Percentiles rank a stretch among this genome's conserved stretches.
Evolutionary conservation across 2,113 vertebrate genomes (phyloP).

Genomic region (Genyomyrus donnyi): DNA sequence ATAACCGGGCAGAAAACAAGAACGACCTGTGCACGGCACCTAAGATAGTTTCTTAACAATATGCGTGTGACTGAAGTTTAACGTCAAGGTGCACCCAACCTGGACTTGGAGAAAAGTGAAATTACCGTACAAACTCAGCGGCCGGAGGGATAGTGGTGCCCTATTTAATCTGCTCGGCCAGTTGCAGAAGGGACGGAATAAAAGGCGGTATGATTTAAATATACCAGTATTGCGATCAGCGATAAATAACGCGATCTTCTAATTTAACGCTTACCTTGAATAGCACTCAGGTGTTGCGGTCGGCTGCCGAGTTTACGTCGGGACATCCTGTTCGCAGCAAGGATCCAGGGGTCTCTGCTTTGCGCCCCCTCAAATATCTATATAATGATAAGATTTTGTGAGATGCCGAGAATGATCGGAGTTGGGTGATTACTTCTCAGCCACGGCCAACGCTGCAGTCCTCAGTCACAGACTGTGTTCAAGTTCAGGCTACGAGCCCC

Average conservation of each 20-base stretch:
- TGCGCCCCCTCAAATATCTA: not conserved
- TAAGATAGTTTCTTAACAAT: not conserved
- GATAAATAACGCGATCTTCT: not conserved
- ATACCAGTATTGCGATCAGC: not conserved
- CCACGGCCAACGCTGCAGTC: conserved; percentile 18
- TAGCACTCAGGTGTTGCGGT: conserved; percentile 67
- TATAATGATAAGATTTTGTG: not conserved
- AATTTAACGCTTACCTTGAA: conserved; percentile 55
- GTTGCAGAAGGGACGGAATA: not conserved
- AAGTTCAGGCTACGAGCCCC: conserved; percentile 62
- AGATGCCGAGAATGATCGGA: not conserved
- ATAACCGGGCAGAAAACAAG: not conserved
- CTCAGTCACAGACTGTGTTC: conserved; percentile 53
- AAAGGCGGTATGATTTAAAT: not conserved
- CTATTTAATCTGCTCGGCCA: not conserved
- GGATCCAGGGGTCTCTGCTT: not conserved
- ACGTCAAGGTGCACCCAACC: conserved; percentile 5
- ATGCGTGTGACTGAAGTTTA: not conserved
- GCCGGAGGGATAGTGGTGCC: not conserved
- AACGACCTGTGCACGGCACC: not conserved
- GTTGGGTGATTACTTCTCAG: not conserved
- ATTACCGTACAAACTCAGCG: not conserved
- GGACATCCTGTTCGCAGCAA: conserved; percentile 51
- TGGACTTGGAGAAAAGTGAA: conserved; percentile 14
- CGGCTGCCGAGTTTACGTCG: conserved; percentile 70